Evolutionary conservation across 2,797 vertebrate species (phyloP).

Genomic region (Cheirogaleus major): DNA sequence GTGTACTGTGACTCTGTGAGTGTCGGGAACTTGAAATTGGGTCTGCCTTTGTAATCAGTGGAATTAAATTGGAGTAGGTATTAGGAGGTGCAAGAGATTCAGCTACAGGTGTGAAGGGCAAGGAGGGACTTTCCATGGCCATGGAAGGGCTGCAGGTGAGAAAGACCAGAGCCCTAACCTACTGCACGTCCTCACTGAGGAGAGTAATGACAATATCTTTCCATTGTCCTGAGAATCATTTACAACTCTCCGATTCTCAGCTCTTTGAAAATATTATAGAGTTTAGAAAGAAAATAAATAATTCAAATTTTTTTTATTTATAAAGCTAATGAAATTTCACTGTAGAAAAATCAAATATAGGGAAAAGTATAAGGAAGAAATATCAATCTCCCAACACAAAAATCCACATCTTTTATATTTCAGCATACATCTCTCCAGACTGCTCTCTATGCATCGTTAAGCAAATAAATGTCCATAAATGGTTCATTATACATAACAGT

Average conservation of each 20-base stretch:
- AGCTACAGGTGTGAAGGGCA: neutral
- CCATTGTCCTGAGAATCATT: neutral
- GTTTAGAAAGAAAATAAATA: neutral
- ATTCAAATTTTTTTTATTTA: neutral
- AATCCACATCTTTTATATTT: neutral
- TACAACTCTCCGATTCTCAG: neutral
- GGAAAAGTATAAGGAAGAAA: neutral
- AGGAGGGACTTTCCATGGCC: neutral
- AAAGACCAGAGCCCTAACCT: neutral
- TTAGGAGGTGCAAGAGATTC: neutral
- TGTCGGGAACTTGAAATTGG: neutral
- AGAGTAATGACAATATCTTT: neutral
- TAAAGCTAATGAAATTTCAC: neutral
- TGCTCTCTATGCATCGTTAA: neutral
- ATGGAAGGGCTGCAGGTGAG: neutral
- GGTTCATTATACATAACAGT: neutral
- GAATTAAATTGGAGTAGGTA: neutral
- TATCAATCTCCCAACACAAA: neutral
- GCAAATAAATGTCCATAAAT: neutral
- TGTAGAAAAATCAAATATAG: neutral
- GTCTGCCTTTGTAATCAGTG: neutral
- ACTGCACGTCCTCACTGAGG: rapidly evolving
- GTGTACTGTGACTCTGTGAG: neutral
- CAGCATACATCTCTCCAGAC: neutral
- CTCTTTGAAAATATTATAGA: neutral